Percentiles rank a stretch among this genome's conserved stretches.
phyloP scores from a whole-genome alignment of 2,113 vertebrate genomes.

The Nicator chloris region DNA sequence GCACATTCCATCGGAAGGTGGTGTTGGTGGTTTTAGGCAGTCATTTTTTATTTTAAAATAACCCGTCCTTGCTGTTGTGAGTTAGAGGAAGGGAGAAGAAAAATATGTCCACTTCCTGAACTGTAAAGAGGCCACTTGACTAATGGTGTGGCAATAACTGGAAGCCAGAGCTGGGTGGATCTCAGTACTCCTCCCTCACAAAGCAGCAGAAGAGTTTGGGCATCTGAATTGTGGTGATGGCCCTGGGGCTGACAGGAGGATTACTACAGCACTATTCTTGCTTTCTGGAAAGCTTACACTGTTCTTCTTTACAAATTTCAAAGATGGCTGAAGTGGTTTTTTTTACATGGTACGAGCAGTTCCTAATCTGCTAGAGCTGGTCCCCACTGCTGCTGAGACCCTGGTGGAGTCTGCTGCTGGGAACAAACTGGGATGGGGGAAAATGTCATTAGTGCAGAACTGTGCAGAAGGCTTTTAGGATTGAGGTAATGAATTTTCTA shows the following conservation, averaged over 20 bases:
- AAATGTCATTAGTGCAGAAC: neutral
- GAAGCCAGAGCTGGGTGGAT: neutral
- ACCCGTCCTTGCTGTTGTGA: neutral
- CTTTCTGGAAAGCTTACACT: conserved; percentile 3
- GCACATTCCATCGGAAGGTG: neutral
- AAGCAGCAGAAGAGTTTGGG: neutral
- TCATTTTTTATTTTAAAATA: neutral
- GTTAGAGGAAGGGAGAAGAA: neutral
- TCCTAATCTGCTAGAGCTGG: neutral
- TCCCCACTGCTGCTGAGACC: neutral
- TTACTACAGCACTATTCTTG: neutral
- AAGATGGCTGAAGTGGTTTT: neutral
- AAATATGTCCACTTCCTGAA: neutral
- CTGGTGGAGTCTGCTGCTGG: neutral
- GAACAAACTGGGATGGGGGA: neutral
- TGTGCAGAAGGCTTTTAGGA: neutral
- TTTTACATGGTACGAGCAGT: accelerated
- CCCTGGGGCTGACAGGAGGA: neutral
- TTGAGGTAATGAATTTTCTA: neutral
- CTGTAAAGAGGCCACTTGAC: neutral
- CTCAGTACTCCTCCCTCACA: neutral
- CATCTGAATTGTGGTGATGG: neutral
- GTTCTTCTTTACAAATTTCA: neutral
- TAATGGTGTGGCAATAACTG: neutral
- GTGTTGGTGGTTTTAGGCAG: neutral